A percentile compares a stretch with the other conserved stretches of the same genome.
These are phyloP conservation scores for Myioborus melanocephalus DNA, from an alignment of 2,797 vertebrate species.

Conservation along the genomic window DNA sequence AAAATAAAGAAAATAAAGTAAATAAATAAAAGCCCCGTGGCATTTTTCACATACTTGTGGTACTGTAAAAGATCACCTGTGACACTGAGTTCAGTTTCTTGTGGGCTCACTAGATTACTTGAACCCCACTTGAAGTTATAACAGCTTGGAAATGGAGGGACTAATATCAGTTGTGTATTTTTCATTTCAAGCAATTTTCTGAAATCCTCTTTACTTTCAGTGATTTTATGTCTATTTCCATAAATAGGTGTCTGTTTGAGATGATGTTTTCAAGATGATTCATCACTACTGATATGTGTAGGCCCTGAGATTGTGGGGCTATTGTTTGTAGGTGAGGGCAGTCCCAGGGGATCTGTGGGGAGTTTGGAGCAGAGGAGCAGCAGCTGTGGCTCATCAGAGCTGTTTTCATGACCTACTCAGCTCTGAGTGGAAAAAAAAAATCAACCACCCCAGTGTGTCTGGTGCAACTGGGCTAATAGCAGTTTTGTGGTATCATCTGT, in stretches of 20 bases:
- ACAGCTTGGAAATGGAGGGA: background rate
- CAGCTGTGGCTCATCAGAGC: background rate
- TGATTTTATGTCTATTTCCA: background rate
- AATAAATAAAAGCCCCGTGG: fast-evolving
- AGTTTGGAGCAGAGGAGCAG: background rate
- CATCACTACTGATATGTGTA: background rate
- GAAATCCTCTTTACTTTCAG: background rate
- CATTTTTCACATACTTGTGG: background rate
- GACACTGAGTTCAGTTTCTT: background rate
- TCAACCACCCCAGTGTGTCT: background rate
- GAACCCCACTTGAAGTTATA: background rate
- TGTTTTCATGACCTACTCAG: background rate
- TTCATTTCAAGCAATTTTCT: background rate
- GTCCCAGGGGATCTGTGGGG: background rate
- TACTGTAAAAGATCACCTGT: background rate
- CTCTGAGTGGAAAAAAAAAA: background rate
- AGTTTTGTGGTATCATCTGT: background rate
- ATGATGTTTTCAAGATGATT: background rate
- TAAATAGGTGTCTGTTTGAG: background rate
- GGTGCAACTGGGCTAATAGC: conserved; percentile 24
- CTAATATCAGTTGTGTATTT: background rate
- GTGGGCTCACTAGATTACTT: background rate
- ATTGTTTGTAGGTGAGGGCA: background rate
- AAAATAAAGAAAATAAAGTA: background rate
- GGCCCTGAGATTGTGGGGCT: background rate